A percentile compares a stretch with the other conserved stretches of the same genome.
Conservation (phyloP, 1,140 invertebrate species). For the Homarus americanus region DNA sequence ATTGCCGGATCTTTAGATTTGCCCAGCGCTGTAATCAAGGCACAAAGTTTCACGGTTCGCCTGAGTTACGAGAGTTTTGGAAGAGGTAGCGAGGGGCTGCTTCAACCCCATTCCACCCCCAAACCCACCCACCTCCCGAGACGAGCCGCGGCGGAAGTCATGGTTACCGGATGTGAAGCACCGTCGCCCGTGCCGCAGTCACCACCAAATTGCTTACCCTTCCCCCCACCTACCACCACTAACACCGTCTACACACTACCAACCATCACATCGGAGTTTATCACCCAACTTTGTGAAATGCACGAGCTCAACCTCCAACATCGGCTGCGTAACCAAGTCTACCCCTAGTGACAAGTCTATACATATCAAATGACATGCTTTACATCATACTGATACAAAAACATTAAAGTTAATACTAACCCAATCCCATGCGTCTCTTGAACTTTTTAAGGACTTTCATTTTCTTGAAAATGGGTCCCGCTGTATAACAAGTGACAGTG, state of each 20-base stretch:
- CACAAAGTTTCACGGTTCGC: no score
- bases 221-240: neutral
- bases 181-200: slow-evolving; percentile 61
- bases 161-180: slow-evolving; percentile 68
- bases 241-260: neutral
- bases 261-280: no score
- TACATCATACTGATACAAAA: neutral
- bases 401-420: slow-evolving; percentile 77
- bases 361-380: no score
- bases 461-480: slow-evolving; percentile 77
- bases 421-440: slow-evolving; percentile 81
- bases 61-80: no score
- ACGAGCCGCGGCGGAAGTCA: slow-evolving; percentile 76
- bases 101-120: neutral
- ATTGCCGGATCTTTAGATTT: no score
- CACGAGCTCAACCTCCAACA: neutral
- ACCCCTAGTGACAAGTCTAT: neutral
- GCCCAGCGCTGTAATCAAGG: no score
- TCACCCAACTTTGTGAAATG: neutral
- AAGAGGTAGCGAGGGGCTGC: no score
- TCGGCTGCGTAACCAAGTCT: neutral
- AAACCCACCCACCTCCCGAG: neutral
- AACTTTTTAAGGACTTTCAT: slow-evolving; percentile 83
- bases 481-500: slow-evolving; percentile 71
- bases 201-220: slow-evolving; percentile 32